Evolutionary conservation across 2,113 vertebrate genomes (phyloP).

Genomic region (Gambusia holbrooki): DNA sequence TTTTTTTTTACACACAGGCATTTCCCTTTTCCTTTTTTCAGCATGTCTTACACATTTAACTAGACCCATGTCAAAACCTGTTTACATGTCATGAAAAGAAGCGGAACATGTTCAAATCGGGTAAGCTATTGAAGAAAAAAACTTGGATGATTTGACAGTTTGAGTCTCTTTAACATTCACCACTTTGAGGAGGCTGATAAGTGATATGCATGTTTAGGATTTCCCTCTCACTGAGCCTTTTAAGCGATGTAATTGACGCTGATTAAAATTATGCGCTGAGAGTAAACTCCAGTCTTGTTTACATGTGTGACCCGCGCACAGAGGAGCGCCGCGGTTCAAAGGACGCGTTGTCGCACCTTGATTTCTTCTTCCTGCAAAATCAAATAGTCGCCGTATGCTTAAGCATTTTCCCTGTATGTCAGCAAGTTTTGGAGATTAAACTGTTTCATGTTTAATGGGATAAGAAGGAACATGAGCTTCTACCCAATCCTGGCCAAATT

Average conservation of each 20-base stretch:
- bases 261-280: conserved; percentile 57
- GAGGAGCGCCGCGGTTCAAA: conserved; percentile 23
- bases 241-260: conserved; percentile 58
- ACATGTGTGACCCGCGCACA: conserved; percentile 12
- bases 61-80: conserved; percentile 82
- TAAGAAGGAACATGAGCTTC: conserved; percentile 83
- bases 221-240: conserved; percentile 2
- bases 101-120: conserved; percentile 80
- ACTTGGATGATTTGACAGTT: conserved; percentile 81
- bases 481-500: conserved; percentile 85
- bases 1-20: conserved; percentile 58
- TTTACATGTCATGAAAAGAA: conserved; percentile 83
- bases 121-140: conserved; percentile 73
- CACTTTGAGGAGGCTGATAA: conserved; percentile 58
- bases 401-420: conserved; percentile 72
- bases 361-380: conserved; percentile 52
- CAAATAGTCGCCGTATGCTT: conserved; percentile 49
- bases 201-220: conserved; percentile 32
- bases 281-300: conserved; percentile 49
- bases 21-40: conserved; percentile 67
- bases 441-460: conserved; percentile 86
- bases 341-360: conserved; percentile 60
- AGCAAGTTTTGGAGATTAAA: conserved; percentile 85
- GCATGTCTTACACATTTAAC: conserved; percentile 80
- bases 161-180: conserved; percentile 63